phyloP scores from a whole-genome alignment of 2,797 vertebrate species.

The Potorous gilbertii region DNA sequence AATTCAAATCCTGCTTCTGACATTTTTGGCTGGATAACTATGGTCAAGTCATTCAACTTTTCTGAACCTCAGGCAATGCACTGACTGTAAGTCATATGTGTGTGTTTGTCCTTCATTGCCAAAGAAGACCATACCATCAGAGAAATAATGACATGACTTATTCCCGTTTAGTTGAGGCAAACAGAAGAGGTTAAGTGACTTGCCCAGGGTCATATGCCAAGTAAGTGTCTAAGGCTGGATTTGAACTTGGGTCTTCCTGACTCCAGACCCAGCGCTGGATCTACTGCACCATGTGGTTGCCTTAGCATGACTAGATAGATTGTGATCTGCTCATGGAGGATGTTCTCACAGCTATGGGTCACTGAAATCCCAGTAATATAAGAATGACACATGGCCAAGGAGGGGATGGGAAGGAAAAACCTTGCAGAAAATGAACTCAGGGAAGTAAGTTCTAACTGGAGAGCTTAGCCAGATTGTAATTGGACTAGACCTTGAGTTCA shows the following conservation, averaged over 20 bases:
- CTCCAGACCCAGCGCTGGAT: background rate
- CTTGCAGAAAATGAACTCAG: background rate
- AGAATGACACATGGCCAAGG: background rate
- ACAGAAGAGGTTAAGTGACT: background rate
- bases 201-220: background rate
- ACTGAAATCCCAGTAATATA: background rate
- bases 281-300: background rate
- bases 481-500: background rate
- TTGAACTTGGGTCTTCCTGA: background rate
- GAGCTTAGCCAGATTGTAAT: background rate
- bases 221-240: background rate
- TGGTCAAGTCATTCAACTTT: background rate
- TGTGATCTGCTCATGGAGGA: background rate
- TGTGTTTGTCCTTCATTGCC: too few relatives aligned
- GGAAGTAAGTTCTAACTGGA: background rate
- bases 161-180: background rate
- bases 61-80: background rate
- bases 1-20: background rate
- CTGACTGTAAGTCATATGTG: background rate
- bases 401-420: conserved; percentile 19
- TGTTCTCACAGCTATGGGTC: background rate
- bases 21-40: background rate
- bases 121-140: too few relatives aligned
- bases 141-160: background rate
- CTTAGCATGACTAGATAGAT: background rate